A percentile compares a stretch with the other conserved stretches of the same genome.
Evolutionary conservation across 1,140 invertebrate species (phyloP).

Genomic region (Trinorchestia longiramus): DNA sequence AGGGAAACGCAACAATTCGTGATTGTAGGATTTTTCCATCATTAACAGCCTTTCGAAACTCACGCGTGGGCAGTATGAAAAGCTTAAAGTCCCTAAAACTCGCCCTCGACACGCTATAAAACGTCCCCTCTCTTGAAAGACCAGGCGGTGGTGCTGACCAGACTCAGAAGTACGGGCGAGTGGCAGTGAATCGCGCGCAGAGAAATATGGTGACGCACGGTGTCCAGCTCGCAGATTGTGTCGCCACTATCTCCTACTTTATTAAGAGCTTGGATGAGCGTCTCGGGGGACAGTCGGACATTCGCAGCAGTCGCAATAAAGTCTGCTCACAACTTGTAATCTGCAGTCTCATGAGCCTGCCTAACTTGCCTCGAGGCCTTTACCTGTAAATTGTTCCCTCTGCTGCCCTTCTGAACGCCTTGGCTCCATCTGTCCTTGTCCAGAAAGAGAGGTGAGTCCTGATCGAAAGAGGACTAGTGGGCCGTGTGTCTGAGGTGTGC

Average conservation of each 20-base stretch:
- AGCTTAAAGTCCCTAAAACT: neutral
- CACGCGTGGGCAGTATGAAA: neutral
- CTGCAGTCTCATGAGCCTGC: slow-evolving; percentile 42
- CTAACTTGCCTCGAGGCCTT: neutral
- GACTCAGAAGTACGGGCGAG: neutral
- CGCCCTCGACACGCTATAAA: neutral
- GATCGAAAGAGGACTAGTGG: neutral
- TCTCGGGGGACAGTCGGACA: slow-evolving; percentile 37
- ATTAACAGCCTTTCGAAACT: neutral
- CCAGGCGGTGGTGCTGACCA: neutral
- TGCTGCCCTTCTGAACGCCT: neutral
- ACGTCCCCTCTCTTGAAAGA: too few species aligned
- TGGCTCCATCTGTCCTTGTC: neutral
- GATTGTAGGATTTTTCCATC: neutral
- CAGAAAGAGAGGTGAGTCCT: neutral
- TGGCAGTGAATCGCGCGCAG: slow-evolving; percentile 4
- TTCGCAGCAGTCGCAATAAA: slow-evolving; percentile 31
- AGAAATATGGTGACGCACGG: slow-evolving; percentile 32
- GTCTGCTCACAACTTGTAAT: slow-evolving; percentile 34
- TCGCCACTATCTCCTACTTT: slow-evolving; percentile 51
- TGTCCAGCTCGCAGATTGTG: slow-evolving; percentile 43
- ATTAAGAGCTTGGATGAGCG: slow-evolving; percentile 41
- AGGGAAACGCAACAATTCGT: neutral
- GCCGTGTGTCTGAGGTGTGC: neutral
- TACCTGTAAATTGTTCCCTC: slow-evolving; percentile 33